Evolutionary conservation across 2,797 vertebrate genomes (phyloP), one percentile per base, ranked within the genome.

Genomic region (Loris lydekkerianus): DNA sequence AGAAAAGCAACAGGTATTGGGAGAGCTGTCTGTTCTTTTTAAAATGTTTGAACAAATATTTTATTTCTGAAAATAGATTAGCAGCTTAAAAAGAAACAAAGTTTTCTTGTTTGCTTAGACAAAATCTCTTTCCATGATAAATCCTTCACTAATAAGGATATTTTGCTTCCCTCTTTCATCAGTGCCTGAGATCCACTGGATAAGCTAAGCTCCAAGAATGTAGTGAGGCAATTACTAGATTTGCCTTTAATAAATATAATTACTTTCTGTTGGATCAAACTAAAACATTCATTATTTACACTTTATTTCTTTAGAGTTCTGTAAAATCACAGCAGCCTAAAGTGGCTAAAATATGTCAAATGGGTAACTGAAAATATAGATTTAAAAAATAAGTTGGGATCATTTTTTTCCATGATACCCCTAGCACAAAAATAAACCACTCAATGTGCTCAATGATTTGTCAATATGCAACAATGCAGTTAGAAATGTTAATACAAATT

Each of bases 31-130:
- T 34, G 29, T 23, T 92, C 49, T 89, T 82, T 40, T n/a, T 20
- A 7, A 60, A 93, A 58, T 89, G 81, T 69, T 86, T 89, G 37
- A 85, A 29, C 80, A 91, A 81, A 84, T 73, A 70, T 15, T 88
- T 63, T 69, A 43, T 81, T 97, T 95, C 92, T 95, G 69, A 91
- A 95, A 95, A 81, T 43, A 96, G 76, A 94, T 56, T 15, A 86
- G 82, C 31, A 73, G 88, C 81, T 87, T 84, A 91, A 86, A 29
- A 92, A 67, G 37, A 92, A 84, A 94, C 76, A 88, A 89, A 27
- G 56, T 91, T 94, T 83, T 63, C 61, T 58, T 94, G 61, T 94
- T 67, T n/a, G 2, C 53, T 77, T 82, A 31, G 40, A 86, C 95
- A 96, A 97, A 94, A 63, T 43, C 60, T 94, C 90, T 90, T 90